Evolutionary conservation across 23 tunicate genomes (phyloP).

Genomic region (Styela plicata): DNA sequence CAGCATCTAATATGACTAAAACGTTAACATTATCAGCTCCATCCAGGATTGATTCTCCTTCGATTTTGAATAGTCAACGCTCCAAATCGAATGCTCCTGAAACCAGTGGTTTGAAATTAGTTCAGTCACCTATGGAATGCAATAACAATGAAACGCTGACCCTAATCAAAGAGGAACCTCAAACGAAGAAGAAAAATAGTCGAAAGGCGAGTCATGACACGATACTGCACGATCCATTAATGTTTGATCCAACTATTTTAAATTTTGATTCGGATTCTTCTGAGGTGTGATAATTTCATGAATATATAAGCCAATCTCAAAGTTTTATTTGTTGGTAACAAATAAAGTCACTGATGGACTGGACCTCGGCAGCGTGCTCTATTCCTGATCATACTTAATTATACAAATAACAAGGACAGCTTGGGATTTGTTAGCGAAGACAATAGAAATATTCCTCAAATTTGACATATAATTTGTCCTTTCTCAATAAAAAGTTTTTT

Average conservation of each 20-base stretch:
- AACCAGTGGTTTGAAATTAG: too few relatives aligned
- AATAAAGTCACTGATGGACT: too few relatives aligned
- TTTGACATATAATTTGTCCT: too few relatives aligned
- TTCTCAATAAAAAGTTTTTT: too few relatives aligned
- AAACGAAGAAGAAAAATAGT: background rate
- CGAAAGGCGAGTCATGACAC: background rate
- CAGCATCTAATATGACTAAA: background rate
- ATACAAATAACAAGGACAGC: too few relatives aligned
- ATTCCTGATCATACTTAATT: too few relatives aligned
- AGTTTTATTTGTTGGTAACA: too few relatives aligned
- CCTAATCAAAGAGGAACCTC: background rate
- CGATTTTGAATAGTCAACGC: background rate
- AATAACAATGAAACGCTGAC: background rate
- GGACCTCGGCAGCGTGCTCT: too few relatives aligned
- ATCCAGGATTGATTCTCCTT: background rate
- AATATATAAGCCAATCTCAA: too few relatives aligned
- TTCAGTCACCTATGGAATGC: background rate
- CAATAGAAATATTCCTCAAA: too few relatives aligned
- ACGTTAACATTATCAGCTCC: background rate
- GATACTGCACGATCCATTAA: background rate
- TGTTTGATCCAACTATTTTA: background rate
- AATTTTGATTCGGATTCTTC: background rate
- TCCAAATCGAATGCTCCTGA: background rate
- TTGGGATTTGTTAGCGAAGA: too few relatives aligned
- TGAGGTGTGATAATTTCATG: background rate